Evolutionary conservation across 2,888 invertebrate genomes (phyloP), one percentile per base, ranked within the genome.

Genomic region (Eilema griseolum): DNA sequence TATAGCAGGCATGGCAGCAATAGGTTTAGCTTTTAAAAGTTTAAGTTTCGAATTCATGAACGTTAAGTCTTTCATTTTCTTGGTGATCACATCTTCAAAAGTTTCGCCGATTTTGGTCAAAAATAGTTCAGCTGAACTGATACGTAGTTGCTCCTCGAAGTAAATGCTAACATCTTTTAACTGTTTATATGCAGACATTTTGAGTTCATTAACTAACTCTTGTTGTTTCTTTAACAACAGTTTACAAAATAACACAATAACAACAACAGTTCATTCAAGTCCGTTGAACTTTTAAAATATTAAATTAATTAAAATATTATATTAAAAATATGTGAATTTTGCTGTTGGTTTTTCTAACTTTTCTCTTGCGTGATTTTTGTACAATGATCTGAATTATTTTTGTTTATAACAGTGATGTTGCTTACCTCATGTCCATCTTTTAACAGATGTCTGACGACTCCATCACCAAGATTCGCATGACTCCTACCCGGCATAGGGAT

Each of bases 41-140:
- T 89, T 89, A 14, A 92, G 76, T 86, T 95, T 95, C 0, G 93
- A 89, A 2, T 87, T 89, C 70, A 88, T 86, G 10, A 94, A 77
- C 1, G 83, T 80, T 52, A 92, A 74, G 80, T 92, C 90, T 24
- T 85, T 83, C 23, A 90, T 72, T 80, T 90, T 93, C 67, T 92
- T 91, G 0, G 81, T 67, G 12, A 94, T 69, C 0, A 72, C 77
- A 46, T 92, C 89, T 82, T 94, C 93, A 31, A 89, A 90, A 2
- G 83, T 69, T 76, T 88, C 88, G 10, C 83, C 83, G 0, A 87
- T 75, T 86, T 86, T 89, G 0, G 87, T 87, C 0, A 86, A 82
- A 75, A 89, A 89, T 64, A 92, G 75, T 66, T 90, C 89, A 0
- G 79, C 66, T 0, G 89, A 85, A 28, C 83, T 70, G 20, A 72